A percentile compares a stretch with the other conserved stretches of the same genome.
Conservation (phyloP, 2,888 invertebrate genomes). For the Nemotelus nigrinus region DNA sequence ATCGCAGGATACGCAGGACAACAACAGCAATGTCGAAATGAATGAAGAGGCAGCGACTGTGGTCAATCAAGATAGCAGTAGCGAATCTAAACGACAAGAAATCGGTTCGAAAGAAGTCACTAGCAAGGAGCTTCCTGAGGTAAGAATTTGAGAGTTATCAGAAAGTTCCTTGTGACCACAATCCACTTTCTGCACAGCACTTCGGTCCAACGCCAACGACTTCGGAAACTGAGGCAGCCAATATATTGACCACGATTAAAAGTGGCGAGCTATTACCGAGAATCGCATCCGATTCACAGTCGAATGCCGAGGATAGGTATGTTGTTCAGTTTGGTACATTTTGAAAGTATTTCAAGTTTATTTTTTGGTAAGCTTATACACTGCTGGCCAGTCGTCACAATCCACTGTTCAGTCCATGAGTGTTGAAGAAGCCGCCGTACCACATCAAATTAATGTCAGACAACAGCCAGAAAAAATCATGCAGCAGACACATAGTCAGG, state of each 20-base stretch:
- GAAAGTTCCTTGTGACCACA: too few species aligned
- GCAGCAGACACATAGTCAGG: neutral
- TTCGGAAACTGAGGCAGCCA: conserved; percentile 62
- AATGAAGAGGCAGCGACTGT: neutral
- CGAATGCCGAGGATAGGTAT: conserved; percentile 9
- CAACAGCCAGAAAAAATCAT: neutral
- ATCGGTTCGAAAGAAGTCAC: neutral
- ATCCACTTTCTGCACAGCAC: neutral
- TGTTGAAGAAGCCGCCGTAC: neutral
- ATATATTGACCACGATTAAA: conserved; percentile 61
- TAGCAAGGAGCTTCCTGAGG: neutral
- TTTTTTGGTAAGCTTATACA: neutral
- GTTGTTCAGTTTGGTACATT: neutral
- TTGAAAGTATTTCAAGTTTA: neutral
- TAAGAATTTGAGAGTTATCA: neutral
- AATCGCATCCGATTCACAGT: neutral
- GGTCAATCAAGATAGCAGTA: neutral
- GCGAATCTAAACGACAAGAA: neutral
- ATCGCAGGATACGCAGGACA: neutral
- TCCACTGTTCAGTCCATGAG: neutral
- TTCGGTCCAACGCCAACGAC: conserved; percentile 53
- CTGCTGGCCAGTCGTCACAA: neutral
- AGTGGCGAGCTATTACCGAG: conserved; percentile 56
- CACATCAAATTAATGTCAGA: conserved; percentile 5
- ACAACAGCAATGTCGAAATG: neutral